Base-by-base conservation (phyloP, 2,888 invertebrate genomes). In the Luperina testacea region DNA sequence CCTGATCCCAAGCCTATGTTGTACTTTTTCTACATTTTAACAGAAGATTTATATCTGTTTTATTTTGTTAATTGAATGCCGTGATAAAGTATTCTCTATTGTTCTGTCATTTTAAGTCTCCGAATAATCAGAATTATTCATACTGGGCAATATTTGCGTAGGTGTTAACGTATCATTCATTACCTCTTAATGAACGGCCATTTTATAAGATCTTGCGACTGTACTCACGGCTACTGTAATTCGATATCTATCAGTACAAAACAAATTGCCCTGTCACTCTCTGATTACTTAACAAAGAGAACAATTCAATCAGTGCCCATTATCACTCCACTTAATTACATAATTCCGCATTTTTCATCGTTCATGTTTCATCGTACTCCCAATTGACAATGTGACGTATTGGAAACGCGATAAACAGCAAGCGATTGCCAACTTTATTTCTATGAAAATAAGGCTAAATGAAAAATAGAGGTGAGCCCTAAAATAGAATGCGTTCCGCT, bases 401-500 rank as follows among this genome's bases (percentile, higher is more conserved):
- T 81, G 53, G 53, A 77, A 75, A 59, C 51, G 17, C 17, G 4
- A 27, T 57, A 38, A 48, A 63, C 17, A 48, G 7, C 15, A 74
- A 64, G 45, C 78, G 51, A 88, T 80, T 75, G 7, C 77, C 51
- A 75, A 78, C 83, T 75, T 72, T 87, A 84, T 74, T 7, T 2
- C 0, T 20, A 57, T n/a, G 51, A 20, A 27, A 20, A 45, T 84
- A 89, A 82, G 83, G 72, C 63, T 42, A 57, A 32, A 38, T 53
- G 48, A 77, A 75, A 83, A 82, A 80, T 80, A 67, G 45, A 74
- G 69, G 67, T 61, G 73, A 81, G 84, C 87, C 89, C 88, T 86
- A 87, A 89, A 89, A 89, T 89, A 88, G 89, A 89, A 90, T 86
- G 87, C 90, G 92, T 92, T 92, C 91, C 91, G 90, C 90, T 91